Percentiles rank a stretch among this genome's conserved stretches.
Evolutionary conservation across 1,140 invertebrate genomes (phyloP).

Genomic region (Gryllus bimaculatus): DNA sequence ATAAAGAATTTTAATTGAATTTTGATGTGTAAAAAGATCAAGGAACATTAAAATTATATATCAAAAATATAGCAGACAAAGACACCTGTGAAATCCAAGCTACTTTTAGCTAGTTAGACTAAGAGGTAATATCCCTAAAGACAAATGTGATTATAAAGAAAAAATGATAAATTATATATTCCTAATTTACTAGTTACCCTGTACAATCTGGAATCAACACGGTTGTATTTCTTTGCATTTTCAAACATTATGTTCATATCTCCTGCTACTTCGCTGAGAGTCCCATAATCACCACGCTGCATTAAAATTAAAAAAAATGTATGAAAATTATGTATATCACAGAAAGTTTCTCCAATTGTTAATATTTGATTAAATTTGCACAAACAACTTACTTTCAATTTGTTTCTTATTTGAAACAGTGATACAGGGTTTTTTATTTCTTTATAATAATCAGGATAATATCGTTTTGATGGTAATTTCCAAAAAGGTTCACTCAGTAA

Average conservation of each 20-base stretch:
- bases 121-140: no score
- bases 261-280: conserved; percentile 78
- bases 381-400: conserved; percentile 56
- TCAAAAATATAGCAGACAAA: background rate
- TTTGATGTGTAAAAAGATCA: background rate
- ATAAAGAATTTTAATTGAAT: background rate
- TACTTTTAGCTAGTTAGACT: no score
- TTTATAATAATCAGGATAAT: conserved; percentile 96
- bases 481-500: conserved; percentile 82
- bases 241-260: conserved; percentile 98
- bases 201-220: conserved; percentile 77
- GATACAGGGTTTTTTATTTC: conserved; percentile 95
- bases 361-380: background rate
- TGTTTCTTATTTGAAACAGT: conserved; percentile 82
- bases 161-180: background rate
- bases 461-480: conserved; percentile 79
- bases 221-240: conserved; percentile 92
- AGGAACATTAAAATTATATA: background rate
- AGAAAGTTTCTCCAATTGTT: background rate
- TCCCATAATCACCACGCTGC: conserved; percentile 70
- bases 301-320: conserved; percentile 25
- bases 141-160: no score
- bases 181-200: conserved; percentile 43
- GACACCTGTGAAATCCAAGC: no score
- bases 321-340: background rate